A percentile compares a stretch with the other conserved stretches of the same genome.
phyloP scores from a whole-genome alignment of 2,797 vertebrate species.

The Artibeus jamaicensis region DNA sequence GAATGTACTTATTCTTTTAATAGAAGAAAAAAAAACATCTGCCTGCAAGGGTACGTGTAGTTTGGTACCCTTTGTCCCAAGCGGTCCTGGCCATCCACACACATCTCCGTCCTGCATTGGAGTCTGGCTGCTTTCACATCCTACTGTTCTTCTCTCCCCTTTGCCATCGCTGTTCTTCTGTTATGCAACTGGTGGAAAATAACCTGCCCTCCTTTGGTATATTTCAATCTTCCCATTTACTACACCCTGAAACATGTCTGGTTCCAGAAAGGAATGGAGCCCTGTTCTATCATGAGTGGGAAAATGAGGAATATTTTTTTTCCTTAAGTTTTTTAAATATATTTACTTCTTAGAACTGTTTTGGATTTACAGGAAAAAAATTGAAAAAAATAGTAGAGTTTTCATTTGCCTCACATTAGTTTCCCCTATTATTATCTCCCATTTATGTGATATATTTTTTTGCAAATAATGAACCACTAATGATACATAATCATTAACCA shows the following conservation, averaged over 20 bases:
- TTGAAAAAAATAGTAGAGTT: not conserved
- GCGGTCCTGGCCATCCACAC: slow-evolving; percentile 5
- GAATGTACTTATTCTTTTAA: slow-evolving; percentile 66
- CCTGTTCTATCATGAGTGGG: not conserved
- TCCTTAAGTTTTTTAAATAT: not conserved
- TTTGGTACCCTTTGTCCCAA: not conserved
- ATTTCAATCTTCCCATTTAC: slow-evolving; percentile 40
- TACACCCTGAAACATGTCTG: not conserved
- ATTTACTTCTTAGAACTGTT: not conserved
- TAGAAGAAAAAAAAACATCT: slow-evolving; percentile 57
- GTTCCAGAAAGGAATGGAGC: not conserved
- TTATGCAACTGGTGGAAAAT: slow-evolving; percentile 37
- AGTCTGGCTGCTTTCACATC: slow-evolving; percentile 54
- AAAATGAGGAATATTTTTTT: not conserved
- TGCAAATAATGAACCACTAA: not conserved
- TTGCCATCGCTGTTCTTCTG: not conserved
- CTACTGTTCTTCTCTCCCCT: slow-evolving; percentile 35
- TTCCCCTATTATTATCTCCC: not conserved
- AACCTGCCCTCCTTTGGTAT: not conserved
- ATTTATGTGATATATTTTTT: not conserved
- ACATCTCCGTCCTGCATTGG: slow-evolving; percentile 50
- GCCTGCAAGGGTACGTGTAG: not conserved
- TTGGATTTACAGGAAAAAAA: not conserved
- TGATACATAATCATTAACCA: not conserved
- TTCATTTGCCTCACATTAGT: not conserved